Conservation (phyloP, 1,140 invertebrate species). For the Cryptotermes secundus region DNA sequence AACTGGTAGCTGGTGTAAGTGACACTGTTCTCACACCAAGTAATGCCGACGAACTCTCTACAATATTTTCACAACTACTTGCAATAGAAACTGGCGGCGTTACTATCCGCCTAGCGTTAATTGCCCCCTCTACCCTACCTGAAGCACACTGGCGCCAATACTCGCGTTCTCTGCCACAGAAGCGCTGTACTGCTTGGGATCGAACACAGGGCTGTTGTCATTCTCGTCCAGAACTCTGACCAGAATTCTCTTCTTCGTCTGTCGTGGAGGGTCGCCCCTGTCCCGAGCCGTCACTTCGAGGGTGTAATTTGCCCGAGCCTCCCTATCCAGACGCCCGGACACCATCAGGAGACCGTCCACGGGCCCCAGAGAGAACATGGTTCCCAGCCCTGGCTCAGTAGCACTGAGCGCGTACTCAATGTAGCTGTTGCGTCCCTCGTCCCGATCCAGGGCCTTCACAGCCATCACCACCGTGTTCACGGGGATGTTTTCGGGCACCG, state of each 20-base stretch:
- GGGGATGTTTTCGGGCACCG: conserved; percentile 83
- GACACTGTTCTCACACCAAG: too few relatives aligned
- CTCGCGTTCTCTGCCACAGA: conserved; percentile 90
- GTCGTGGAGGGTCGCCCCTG: conserved; percentile 79
- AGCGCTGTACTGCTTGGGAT: conserved; percentile 82
- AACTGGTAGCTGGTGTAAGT: too few relatives aligned
- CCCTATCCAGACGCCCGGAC: conserved; percentile 78
- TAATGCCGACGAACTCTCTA: too few relatives aligned
- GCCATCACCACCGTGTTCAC: conserved; percentile 86
- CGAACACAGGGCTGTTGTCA: conserved; percentile 90
- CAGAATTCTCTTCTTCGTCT: conserved; percentile 66
- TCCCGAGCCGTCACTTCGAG: conserved; percentile 82
- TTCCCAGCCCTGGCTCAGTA: conserved; percentile 50
- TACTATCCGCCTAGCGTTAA: too few relatives aligned
- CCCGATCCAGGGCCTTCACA: conserved; percentile 86
- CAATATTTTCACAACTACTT: too few relatives aligned
- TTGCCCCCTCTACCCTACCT: too few relatives aligned
- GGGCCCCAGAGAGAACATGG: conserved; percentile 79
- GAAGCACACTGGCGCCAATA: conserved; percentile 85
- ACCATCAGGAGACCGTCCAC: conserved; percentile 85
- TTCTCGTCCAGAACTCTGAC: conserved; percentile 87
- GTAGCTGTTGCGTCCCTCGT: conserved; percentile 91
- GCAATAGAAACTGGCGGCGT: too few relatives aligned
- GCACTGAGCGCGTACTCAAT: conserved; percentile 77
- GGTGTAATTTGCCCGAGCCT: conserved; percentile 76